phyloP scores from a whole-genome alignment of 2,113 vertebrate genomes.

The Hydropotes inermis region DNA sequence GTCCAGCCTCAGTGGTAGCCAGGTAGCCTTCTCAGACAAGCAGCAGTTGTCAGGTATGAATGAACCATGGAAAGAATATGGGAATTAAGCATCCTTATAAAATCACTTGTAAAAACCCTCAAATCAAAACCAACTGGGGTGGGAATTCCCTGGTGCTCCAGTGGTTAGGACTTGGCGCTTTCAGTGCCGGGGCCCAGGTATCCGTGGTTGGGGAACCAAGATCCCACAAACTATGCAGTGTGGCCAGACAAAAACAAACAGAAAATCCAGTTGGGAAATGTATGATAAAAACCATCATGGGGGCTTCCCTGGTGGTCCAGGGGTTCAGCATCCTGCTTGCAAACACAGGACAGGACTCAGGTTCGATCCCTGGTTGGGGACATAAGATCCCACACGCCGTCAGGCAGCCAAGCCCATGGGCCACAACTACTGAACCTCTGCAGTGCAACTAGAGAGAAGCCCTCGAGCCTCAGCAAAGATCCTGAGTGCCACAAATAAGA shows the following conservation, averaged over 20 bases:
- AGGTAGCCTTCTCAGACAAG: background rate
- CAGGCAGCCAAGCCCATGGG: background rate
- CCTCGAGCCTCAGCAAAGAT: background rate
- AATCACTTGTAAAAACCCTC: background rate
- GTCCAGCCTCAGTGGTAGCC: background rate
- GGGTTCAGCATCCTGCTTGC: background rate
- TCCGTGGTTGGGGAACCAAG: background rate
- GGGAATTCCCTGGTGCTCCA: background rate
- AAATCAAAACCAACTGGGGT: background rate
- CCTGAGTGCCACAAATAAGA: background rate
- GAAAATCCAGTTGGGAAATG: background rate
- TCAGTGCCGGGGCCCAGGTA: rapidly evolving
- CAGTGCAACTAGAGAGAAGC: background rate
- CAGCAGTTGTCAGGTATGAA: background rate
- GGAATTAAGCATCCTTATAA: background rate
- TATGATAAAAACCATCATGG: background rate
- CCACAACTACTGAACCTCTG: background rate
- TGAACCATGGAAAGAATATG: background rate
- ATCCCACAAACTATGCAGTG: background rate
- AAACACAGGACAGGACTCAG: background rate
- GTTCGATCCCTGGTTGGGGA: background rate
- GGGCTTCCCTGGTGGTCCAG: background rate
- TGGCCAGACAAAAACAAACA: background rate
- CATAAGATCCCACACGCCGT: background rate
- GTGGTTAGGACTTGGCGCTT: background rate